Base-by-base conservation (phyloP, 2,888 invertebrate species). In the Melanchra persicariae region DNA sequence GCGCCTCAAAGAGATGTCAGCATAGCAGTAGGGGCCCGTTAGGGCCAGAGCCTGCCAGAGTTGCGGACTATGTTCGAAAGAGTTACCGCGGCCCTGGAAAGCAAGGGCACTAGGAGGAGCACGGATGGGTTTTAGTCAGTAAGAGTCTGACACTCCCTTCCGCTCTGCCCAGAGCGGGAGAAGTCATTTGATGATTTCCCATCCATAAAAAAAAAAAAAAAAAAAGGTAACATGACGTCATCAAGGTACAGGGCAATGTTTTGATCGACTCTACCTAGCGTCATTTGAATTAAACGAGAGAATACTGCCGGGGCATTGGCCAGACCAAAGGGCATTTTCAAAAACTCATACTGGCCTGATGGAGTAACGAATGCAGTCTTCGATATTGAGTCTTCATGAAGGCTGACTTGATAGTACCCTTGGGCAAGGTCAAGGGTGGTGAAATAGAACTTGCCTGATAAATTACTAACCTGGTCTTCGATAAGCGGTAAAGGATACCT, bases 391-490 rank as follows among this genome's bases (percentile, higher is more conserved):
- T 40, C 17, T 40, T 58, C 58, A 37, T 12, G 8, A n/a, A 40
- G 15, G 40, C 12, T 58, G 1, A 58, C 58, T 24, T 40, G 40
- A 22, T 58, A 58, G 22, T 58, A 58, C 15, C 37, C 34, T 40
- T 58, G 58, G 22, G 40, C 58, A 37, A 58, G 34, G 22, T 58
- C 58, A 30, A 30, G 30, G 30, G 30, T 30, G 30, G 30, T 30
- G 30, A 30, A 30, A 30, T 30, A 30, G 30, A 30, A 30, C 30
- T 30, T 30, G 30, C 30, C 30, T 2, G 30, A 34, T 30, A 57
- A 40, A 37, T 57, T 57, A 57, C 19, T 57, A n/a, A 40, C 57
- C 57, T 57, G 57, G 37, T 57, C 57, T 34, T 57, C 37, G 6
- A 22, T 57, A 57, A 37, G 22, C 15, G 37, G 37, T 37, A 37